A percentile compares a stretch with the other conserved stretches of the same genome.
These are phyloP conservation scores for Drosophila elegans DNA, from an alignment of 1,140 invertebrate species.

Conservation along the genomic window DNA sequence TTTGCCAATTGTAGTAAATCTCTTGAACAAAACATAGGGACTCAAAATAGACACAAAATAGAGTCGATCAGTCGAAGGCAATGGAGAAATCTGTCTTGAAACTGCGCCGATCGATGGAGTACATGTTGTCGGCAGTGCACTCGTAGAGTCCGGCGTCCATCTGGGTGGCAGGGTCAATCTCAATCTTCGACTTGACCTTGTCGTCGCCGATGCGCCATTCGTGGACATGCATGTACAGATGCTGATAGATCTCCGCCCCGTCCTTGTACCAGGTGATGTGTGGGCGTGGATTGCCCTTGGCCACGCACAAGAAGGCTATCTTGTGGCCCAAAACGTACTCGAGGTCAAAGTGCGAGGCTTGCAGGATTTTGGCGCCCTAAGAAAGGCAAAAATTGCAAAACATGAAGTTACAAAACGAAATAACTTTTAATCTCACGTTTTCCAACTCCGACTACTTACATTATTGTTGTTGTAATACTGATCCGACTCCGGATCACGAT, in stretches of 20 bases:
- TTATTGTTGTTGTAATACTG: conserved; percentile 95
- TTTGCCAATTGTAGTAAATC: too few relatives aligned
- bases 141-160: conserved; percentile 96
- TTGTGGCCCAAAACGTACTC: conserved; percentile 97
- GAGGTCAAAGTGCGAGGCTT: conserved; percentile 96
- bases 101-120: conserved; percentile 94
- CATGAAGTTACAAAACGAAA: too few relatives aligned
- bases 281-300: conserved; percentile 92
- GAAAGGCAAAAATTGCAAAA: not conserved
- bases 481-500: conserved; percentile 93
- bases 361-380: conserved; percentile 94
- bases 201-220: conserved; percentile 93
- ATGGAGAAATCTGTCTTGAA: conserved; percentile 97
- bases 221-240: conserved; percentile 95
- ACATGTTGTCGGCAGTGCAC: conserved; percentile 96
- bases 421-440: not conserved
- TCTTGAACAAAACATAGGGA: too few relatives aligned
- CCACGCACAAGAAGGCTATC: conserved; percentile 95
- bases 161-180: conserved; percentile 96
- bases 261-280: conserved; percentile 97
- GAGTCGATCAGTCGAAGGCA: conserved; percentile 89
- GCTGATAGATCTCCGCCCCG: conserved; percentile 94
- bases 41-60: conserved; percentile 62
- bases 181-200: conserved; percentile 95
- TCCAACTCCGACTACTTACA: conserved; percentile 86